A percentile compares a stretch with the other conserved stretches of the same genome.
phyloP scores from a whole-genome alignment of 2,888 invertebrate species.

The Pachydiplax longipennis region DNA sequence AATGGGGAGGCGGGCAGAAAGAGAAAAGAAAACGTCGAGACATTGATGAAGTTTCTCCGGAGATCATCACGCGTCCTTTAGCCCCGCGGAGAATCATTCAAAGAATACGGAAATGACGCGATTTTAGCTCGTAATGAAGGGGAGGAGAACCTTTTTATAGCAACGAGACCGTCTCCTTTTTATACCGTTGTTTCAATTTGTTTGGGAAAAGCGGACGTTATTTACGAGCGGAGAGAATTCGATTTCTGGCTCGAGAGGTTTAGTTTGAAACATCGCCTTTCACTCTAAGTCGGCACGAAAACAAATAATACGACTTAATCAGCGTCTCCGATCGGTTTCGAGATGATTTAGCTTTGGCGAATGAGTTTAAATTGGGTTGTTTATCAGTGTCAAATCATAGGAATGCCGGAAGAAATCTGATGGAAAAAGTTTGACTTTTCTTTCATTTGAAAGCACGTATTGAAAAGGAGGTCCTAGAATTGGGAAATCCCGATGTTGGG shows the following conservation, averaged over 20 bases:
- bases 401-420: neutral
- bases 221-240: neutral
- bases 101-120: neutral
- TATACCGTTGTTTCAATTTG: neutral
- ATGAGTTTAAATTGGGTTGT: neutral
- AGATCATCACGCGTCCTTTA: conserved; percentile 25
- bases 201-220: neutral
- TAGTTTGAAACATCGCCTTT: neutral
- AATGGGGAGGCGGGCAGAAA: neutral
- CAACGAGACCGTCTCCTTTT: neutral
- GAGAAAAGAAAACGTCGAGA: neutral
- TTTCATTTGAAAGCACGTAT: neutral
- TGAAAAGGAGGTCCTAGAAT: neutral
- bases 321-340: neutral
- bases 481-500: neutral
- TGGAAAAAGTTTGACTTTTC: neutral
- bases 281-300: neutral
- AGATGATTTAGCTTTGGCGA: neutral
- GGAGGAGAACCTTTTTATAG: neutral
- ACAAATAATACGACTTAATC: neutral
- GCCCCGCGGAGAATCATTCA: neutral
- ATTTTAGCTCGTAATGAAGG: neutral
- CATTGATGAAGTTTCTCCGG: conserved; percentile 22
- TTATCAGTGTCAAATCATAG: neutral
- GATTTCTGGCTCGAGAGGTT: neutral